A percentile compares a stretch with the other conserved stretches of the same genome.
Evolutionary conservation across 2,797 vertebrate genomes (phyloP).

Genomic region (Arremon brunneinucha): DNA sequence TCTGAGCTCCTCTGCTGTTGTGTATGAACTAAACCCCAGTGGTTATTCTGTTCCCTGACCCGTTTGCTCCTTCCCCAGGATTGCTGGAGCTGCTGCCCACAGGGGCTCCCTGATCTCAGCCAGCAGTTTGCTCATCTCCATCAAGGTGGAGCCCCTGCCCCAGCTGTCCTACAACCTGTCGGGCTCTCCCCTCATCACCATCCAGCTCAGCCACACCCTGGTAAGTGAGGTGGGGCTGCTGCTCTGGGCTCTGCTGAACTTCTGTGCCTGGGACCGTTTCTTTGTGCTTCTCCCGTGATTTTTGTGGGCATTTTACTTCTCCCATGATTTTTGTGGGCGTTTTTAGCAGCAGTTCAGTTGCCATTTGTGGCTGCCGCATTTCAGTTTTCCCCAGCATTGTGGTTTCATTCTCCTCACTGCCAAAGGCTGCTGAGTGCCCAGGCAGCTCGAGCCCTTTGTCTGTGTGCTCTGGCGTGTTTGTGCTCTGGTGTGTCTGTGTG

Average conservation of each 20-base stretch:
- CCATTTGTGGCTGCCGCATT: background rate
- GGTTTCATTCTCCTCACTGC: background rate
- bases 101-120: conserved; percentile 83
- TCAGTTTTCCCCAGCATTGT: accelerated
- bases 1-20: background rate
- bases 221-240: conserved; percentile 71
- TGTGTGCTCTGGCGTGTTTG: too few relatives aligned
- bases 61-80: conserved; percentile 69
- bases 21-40: background rate
- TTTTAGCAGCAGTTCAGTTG: background rate
- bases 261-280: background rate
- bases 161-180: conserved; percentile 85
- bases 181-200: conserved; percentile 85
- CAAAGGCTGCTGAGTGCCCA: background rate
- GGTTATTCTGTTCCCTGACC: background rate
- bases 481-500: too few relatives aligned
- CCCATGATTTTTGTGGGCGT: background rate
- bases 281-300: background rate
- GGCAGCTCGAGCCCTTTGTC: background rate
- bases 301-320: background rate
- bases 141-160: conserved; percentile 88
- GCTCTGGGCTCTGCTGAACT: background rate
- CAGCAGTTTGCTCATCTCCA: conserved; percentile 88
- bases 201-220: conserved; percentile 86
- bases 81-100: conserved; percentile 78